phyloP scores from a whole-genome alignment of 2,797 vertebrate genomes.

The Poeciliopsis infans region DNA sequence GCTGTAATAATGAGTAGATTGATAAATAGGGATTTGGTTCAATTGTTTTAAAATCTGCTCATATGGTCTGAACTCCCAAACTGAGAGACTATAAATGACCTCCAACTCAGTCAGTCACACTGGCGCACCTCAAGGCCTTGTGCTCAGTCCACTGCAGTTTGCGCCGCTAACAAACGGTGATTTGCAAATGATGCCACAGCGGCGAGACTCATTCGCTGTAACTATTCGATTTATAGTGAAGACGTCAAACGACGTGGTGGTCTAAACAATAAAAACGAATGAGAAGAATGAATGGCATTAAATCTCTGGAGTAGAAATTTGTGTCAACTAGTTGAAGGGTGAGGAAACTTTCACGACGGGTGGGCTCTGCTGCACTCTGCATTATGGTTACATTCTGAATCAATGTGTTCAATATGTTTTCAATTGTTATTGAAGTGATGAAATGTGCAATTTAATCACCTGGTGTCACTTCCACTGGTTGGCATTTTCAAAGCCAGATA shows the following conservation, averaged over 20 bases:
- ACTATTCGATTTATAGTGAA: not conserved
- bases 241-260: not conserved
- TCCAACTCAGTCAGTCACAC: not conserved
- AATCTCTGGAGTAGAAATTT: not conserved
- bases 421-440: no score
- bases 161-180: not conserved
- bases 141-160: not conserved
- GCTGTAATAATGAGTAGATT: not conserved
- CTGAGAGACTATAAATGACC: not conserved
- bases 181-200: not conserved
- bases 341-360: no score
- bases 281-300: not conserved
- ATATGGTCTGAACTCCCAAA: not conserved
- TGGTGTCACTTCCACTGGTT: not conserved
- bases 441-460: no score
- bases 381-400: not conserved
- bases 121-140: not conserved
- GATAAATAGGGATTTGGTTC: slow-evolving; percentile 41
- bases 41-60: slow-evolving; percentile 32
- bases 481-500: not conserved
- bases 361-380: not conserved
- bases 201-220: not conserved
- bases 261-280: not conserved
- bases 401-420: not conserved
- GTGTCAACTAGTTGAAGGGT: not conserved